phyloP scores from a whole-genome alignment of 2,888 invertebrate genomes.

The Monochamus alternatus region DNA sequence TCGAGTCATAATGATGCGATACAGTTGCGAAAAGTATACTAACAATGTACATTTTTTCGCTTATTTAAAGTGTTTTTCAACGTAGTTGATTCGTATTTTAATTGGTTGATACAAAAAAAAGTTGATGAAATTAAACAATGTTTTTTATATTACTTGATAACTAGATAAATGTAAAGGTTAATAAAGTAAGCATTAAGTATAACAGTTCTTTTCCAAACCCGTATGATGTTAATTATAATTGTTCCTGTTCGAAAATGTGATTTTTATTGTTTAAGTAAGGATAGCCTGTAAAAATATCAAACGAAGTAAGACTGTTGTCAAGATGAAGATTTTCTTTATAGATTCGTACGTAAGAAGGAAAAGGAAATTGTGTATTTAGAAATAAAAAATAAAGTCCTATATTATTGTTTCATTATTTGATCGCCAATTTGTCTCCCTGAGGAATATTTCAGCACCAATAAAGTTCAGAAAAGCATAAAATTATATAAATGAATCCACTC shows the following conservation, averaged over 20 bases:
- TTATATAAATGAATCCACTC: no score
- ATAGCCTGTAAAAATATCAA: constrained; percentile 48
- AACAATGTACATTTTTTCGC: no score
- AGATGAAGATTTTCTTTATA: constrained; percentile 45
- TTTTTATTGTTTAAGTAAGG: constrained; percentile 38
- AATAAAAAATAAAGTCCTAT: constrained; percentile 50
- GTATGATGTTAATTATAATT: constrained; percentile 30
- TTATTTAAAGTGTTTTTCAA: no score
- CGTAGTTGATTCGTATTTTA: no score
- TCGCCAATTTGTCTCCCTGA: not conserved
- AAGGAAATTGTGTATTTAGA: constrained; percentile 56
- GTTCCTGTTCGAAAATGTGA: constrained; percentile 44
- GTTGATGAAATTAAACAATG: not conserved
- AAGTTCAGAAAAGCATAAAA: no score
- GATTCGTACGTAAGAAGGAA: constrained; percentile 47
- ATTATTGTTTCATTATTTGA: constrained; percentile 29
- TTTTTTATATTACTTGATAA: constrained; percentile 11
- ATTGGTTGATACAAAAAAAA: no score
- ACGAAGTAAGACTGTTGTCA: constrained; percentile 56
- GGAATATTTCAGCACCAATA: no score
- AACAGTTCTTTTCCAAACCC: constrained; percentile 9
- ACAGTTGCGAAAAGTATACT: no score
- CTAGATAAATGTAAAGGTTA: constrained; percentile 11
- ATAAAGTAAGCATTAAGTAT: not conserved
- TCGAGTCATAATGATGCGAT: no score